A percentile compares a stretch with the other conserved stretches of the same genome.
phyloP scores from a whole-genome alignment of 2,888 invertebrate genomes.

The Amorpha juglandis region DNA sequence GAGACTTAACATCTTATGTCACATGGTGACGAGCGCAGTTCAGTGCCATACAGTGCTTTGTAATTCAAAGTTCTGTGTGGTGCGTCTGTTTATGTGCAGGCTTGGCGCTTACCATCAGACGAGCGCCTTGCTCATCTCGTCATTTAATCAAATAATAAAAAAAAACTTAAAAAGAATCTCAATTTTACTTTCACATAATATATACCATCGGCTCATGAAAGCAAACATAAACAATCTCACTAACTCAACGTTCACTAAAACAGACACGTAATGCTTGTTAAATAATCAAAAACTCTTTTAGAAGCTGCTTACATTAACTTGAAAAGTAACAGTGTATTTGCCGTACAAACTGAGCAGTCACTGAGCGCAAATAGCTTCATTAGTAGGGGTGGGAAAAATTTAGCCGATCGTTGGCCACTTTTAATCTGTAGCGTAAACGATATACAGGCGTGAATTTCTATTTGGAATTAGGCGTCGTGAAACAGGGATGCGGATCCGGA shows the following conservation, averaged over 20 bases:
- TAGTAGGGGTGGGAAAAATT: neutral
- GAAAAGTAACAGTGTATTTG: neutral
- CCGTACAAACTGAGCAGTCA: neutral
- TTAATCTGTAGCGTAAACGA: constrained; percentile 11
- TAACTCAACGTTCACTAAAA: neutral
- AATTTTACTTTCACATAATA: too few species aligned
- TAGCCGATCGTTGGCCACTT: constrained; percentile 1
- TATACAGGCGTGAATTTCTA: neutral
- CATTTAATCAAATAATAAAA: too few species aligned
- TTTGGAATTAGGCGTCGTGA: neutral
- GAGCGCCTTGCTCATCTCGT: too few species aligned
- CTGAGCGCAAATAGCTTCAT: constrained; percentile 10
- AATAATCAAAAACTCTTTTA: constrained; percentile 8
- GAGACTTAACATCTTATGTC: too few species aligned
- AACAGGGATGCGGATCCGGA: too few species aligned
- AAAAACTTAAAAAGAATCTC: too few species aligned
- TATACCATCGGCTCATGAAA: neutral
- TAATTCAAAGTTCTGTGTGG: too few species aligned
- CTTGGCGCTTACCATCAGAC: too few species aligned
- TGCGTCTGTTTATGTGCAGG: too few species aligned
- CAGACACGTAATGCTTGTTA: neutral
- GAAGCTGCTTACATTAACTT: constrained; percentile 9
- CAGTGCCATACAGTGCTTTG: too few species aligned
- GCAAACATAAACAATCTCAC: neutral
- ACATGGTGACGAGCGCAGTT: too few species aligned